Percentiles rank a stretch among this genome's conserved stretches.
phyloP scores from a whole-genome alignment of 2,888 invertebrate genomes.

The Drosophila lacicola region DNA sequence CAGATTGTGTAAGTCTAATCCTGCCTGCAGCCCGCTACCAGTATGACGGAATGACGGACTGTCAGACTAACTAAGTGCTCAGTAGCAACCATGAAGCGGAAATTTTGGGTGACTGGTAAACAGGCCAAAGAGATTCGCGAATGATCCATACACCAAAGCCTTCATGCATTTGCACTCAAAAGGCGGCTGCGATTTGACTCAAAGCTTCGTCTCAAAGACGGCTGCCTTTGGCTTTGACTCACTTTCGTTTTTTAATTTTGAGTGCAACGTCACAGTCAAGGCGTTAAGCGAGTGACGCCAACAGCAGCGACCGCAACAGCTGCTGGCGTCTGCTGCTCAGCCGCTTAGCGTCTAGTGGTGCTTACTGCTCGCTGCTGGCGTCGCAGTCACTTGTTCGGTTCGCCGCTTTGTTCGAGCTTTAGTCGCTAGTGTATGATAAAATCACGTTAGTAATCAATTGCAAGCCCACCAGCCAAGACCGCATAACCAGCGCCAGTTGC shows the following conservation, averaged over 20 bases:
- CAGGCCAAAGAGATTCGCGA: constrained; percentile 32
- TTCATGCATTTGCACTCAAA: constrained; percentile 20
- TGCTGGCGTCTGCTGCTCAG: constrained; percentile 27
- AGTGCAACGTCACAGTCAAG: constrained; percentile 50
- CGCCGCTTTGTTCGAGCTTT: constrained; percentile 81
- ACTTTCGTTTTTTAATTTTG: constrained; percentile 68
- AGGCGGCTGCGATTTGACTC: constrained; percentile 47
- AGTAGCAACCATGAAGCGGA: constrained; percentile 61
- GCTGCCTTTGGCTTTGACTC: constrained; percentile 50
- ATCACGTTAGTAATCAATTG: constrained; percentile 85
- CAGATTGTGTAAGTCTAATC: constrained; percentile 59
- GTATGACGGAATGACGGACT: constrained; percentile 17
- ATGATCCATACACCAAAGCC: constrained; percentile 25
- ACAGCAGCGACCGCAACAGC: constrained; percentile 19
- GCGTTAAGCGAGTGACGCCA: constrained; percentile 55
- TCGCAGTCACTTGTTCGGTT: constrained; percentile 46
- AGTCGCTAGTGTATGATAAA: constrained; percentile 85
- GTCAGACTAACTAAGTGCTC: constrained; percentile 17
- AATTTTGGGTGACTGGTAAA: constrained; percentile 52
- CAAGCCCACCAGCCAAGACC: constrained; percentile 84
- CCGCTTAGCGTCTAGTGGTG: constrained; percentile 12
- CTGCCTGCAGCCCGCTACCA: constrained; percentile 45
- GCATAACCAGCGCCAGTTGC: constrained; percentile 73
- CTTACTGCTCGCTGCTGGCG: constrained; percentile 39
- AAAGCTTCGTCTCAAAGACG: constrained; percentile 53